Base-by-base conservation (phyloP, 2,797 vertebrate genomes). In the Erithacus rubecula region DNA sequence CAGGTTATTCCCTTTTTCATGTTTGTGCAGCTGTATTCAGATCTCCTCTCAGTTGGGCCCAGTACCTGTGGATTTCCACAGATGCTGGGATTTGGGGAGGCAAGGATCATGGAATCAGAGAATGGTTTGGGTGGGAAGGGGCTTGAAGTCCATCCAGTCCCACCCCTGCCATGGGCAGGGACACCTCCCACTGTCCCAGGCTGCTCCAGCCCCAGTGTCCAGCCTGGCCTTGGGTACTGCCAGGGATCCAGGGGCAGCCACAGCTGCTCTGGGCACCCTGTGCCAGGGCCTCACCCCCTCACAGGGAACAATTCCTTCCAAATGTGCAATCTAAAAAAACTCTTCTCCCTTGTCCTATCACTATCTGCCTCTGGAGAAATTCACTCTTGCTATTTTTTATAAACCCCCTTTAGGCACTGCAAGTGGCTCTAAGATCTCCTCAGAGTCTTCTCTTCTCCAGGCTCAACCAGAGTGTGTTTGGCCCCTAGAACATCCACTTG, bases 101-200 rank as follows among this genome's bases (percentile, higher is more conserved):
- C 23, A 56, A 59, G 37, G 36, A 16, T 39, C 44, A 19, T 9
- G 30, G 43, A 58, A 19, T 51, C 24, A 13, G 3, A 12, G 87
- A 51, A 77, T 30, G 39, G 17, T 3, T 34, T 44, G 44, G 24
- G 15, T 77, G 9, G 49, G 44, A 46, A 56, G 24, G 24, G 21
- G 16, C 24, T 77, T 0, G 46, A 15, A 52, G 9, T 2, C 5
- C 29, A 30, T 1, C 37, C 4, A 2, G 1, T 49, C 0, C 63
- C 27, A 20, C 23, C 32, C 16, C 32, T 69, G 55, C 63, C 32
- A 4, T 22, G 32, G 32, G 36, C 43, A 83, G 56, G 51, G 43
- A 51, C 64, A 30, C 24, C 17, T 83, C 0, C 43, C 43, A 15
- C 19, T 26, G 6, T 6, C 32, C 43, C 70, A 69, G 32, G 41